Conservation (phyloP, 2,797 vertebrate species). For the Acanthiza pusilla region DNA sequence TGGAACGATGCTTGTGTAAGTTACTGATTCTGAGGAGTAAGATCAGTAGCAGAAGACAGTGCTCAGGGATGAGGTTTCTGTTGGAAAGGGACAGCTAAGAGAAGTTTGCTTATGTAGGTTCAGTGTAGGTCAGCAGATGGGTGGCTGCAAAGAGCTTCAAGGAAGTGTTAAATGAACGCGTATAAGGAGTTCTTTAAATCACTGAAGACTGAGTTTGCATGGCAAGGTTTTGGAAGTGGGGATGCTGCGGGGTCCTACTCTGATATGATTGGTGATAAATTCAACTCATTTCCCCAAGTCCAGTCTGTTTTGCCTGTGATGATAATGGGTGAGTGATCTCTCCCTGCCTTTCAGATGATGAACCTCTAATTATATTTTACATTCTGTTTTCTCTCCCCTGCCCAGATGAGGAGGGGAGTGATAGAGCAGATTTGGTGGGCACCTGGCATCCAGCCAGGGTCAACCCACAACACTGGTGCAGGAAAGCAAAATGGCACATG, state of each 20-base stretch:
- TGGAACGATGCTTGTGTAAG: not conserved
- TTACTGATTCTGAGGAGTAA: not conserved
- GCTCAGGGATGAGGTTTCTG: not conserved
- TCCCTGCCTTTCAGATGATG: not conserved
- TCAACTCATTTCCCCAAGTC: not conserved
- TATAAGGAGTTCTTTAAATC: not conserved
- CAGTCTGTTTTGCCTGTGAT: accelerated
- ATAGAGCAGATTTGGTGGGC: not conserved
- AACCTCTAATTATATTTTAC: not conserved
- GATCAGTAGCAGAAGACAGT: not conserved
- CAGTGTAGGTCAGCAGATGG: not conserved
- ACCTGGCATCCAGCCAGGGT: not conserved
- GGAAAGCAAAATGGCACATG: not conserved
- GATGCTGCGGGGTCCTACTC: not conserved
- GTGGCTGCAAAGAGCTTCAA: not conserved
- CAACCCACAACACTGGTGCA: not conserved
- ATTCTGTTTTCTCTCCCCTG: not conserved
- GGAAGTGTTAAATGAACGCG: not conserved
- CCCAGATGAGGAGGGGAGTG: not conserved
- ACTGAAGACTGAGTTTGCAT: not conserved
- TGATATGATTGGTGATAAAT: not conserved
- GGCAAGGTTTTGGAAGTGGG: not conserved
- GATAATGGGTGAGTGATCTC: not conserved
- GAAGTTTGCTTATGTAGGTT: not conserved
- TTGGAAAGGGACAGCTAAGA: not conserved